Conservation (phyloP, 2,888 invertebrate genomes). For the Nemapogon koenigi region DNA sequence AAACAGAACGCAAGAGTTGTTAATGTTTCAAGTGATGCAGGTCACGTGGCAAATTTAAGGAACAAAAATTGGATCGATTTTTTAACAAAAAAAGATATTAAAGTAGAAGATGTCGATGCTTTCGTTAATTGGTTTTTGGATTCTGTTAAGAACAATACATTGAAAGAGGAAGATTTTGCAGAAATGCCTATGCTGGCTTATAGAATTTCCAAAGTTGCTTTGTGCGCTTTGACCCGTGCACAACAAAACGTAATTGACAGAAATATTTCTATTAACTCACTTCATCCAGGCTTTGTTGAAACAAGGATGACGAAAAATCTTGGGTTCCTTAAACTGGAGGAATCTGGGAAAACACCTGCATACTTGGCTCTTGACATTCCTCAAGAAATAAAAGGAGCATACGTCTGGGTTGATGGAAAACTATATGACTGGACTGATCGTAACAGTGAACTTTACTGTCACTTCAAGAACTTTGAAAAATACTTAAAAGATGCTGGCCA, state of each 20-base stretch:
- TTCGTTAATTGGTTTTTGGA: conserved; percentile 24
- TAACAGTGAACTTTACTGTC: neutral
- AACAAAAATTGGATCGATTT: conserved; percentile 21
- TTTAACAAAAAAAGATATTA: conserved; percentile 19
- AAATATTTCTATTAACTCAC: conserved; percentile 22
- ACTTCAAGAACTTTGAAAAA: no score
- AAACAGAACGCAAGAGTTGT: conserved; percentile 22
- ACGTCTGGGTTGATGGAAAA: conserved; percentile 22
- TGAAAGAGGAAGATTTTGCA: conserved; percentile 20
- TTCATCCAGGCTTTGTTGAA: conserved; percentile 24
- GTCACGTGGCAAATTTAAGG: conserved; percentile 22
- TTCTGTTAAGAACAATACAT: conserved; percentile 19
- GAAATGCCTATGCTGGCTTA: conserved; percentile 17
- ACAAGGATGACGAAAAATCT: conserved; percentile 21
- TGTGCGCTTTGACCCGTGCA: conserved; percentile 20
- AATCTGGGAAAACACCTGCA: conserved; percentile 17
- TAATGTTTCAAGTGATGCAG: conserved; percentile 23
- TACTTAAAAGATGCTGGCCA: no score
- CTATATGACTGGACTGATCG: conserved; percentile 7
- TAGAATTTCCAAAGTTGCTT: conserved; percentile 22
- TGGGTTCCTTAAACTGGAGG: conserved; percentile 17
- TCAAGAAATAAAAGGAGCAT: conserved; percentile 22
- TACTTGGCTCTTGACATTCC: conserved; percentile 22
- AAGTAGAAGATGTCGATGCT: conserved; percentile 19
- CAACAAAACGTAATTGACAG: conserved; percentile 21